These are phyloP conservation scores for Eudemis profundana DNA, from an alignment of 2,888 invertebrate genomes.

Conservation along the genomic window DNA sequence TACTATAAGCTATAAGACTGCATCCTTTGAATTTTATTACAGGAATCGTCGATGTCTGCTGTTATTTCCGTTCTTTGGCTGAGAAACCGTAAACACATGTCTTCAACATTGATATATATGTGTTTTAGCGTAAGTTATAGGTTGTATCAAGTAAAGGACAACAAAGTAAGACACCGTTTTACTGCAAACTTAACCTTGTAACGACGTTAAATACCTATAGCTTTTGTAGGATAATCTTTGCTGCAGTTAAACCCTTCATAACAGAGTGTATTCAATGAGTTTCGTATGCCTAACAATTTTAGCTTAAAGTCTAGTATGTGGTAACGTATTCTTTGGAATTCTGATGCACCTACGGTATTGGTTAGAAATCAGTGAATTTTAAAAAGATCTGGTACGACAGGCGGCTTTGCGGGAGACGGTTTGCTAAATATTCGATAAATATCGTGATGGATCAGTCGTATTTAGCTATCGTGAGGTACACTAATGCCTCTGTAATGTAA, in stretches of 20 bases:
- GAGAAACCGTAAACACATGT: conserved; percentile 29
- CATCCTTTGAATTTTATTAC: conserved; percentile 42
- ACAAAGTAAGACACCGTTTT: background rate
- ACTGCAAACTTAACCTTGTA: background rate
- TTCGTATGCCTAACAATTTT: too few relatives aligned
- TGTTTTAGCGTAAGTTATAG: conserved; percentile 15
- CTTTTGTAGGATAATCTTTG: background rate
- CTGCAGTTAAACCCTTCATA: background rate
- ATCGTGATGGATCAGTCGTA: too few relatives aligned
- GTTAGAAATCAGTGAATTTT: too few relatives aligned
- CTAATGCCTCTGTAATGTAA: background rate
- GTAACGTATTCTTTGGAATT: too few relatives aligned
- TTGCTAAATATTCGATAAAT: too few relatives aligned
- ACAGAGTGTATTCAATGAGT: background rate
- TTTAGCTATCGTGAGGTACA: too few relatives aligned
- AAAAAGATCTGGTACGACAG: too few relatives aligned
- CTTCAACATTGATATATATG: conserved; percentile 13
- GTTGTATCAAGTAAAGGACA: background rate
- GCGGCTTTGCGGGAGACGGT: too few relatives aligned
- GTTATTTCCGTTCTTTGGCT: conserved; percentile 39
- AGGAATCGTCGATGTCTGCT: conserved; percentile 32
- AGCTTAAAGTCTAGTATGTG: too few relatives aligned
- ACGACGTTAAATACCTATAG: background rate
- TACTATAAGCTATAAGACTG: conserved; percentile 37
- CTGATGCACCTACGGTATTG: too few relatives aligned